Evolutionary conservation across 2,888 invertebrate species (phyloP).

Genomic region (Doris montereyensis): DNA sequence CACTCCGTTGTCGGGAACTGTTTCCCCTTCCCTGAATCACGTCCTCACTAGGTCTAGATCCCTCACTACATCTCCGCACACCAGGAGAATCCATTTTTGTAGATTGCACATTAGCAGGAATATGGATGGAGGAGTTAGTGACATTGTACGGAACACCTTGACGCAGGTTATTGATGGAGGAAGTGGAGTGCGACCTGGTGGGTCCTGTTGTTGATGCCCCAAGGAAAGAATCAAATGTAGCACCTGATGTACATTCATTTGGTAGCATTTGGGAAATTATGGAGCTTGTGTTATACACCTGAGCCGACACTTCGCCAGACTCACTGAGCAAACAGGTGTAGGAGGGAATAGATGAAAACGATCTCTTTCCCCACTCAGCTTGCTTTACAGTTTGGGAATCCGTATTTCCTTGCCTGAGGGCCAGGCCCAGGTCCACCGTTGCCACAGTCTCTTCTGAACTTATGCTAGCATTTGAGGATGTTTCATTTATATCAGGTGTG

Average conservation of each 20-base stretch:
- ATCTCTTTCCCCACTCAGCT: constrained; percentile 31
- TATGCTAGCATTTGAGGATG: not conserved
- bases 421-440: not conserved
- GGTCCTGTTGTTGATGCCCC: constrained; percentile 10
- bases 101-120: not conserved
- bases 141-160: constrained; percentile 34
- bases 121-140: not conserved
- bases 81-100: not conserved
- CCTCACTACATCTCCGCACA: not conserved
- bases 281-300: constrained; percentile 35
- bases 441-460: not conserved
- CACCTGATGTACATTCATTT: not conserved
- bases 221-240: not conserved
- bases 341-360: constrained; percentile 40
- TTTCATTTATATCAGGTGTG: not conserved
- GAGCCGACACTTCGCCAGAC: constrained; percentile 38
- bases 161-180: constrained; percentile 20
- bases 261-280: constrained; percentile 34
- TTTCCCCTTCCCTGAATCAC: too few relatives aligned
- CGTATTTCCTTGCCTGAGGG: too few relatives aligned
- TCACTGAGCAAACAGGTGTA: constrained; percentile 41
- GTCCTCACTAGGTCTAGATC: not conserved
- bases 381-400: too few relatives aligned
- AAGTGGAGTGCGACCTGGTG: constrained; percentile 35
- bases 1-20: too few relatives aligned